Base-by-base conservation (phyloP, 92 coral and sea anemone species). In the Anthopleura xanthogrammica region DNA sequence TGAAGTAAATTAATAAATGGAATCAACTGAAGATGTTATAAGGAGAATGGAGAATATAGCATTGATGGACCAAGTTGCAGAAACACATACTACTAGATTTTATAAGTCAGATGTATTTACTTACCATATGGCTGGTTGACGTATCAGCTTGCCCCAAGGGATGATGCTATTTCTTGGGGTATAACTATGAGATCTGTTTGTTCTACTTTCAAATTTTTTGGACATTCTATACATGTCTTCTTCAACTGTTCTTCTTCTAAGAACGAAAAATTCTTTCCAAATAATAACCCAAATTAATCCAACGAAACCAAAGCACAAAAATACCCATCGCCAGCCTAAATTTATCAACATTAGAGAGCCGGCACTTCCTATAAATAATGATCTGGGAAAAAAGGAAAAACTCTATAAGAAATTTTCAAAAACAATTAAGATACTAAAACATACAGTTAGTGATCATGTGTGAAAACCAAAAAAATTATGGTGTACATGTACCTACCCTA, bases 261-360 rank as follows among this genome's bases (percentile, higher is more conserved):
- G 87, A 55, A 88, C 75, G 57, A 87, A 88, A 77, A 80, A 87
- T 39, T 83, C 50, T 55, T 76, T 82, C 96, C 96, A 92, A 16
- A 88, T 48, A 48, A 83, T 10, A 20, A 91, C 90, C 91, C 92
- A 89, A 11, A 89, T 43, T 60, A 86, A 40, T 56, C 81, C 89
- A 22, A 78, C 65, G 50, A 84, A 68, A 57, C 96, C 96, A 90
- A 90, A 80, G 81, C 77, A 62, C 60, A 90, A 80, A 60, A 92
- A 92, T 16, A 88, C 96, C 89, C 92, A 82, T 36, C 91, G 85
- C 96, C 93, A 92, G 23, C 89, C 92, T 20, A 90, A 87, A 43
- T 80, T 55, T 29, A 86, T 56, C 7, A 92, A 68, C 57, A 92
- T 87, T 43, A 92, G 29, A 2, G 96, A 92, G 16, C 96, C 96